phyloP scores from a whole-genome alignment of 1,140 invertebrate genomes.

The Hormaphis cornu region DNA sequence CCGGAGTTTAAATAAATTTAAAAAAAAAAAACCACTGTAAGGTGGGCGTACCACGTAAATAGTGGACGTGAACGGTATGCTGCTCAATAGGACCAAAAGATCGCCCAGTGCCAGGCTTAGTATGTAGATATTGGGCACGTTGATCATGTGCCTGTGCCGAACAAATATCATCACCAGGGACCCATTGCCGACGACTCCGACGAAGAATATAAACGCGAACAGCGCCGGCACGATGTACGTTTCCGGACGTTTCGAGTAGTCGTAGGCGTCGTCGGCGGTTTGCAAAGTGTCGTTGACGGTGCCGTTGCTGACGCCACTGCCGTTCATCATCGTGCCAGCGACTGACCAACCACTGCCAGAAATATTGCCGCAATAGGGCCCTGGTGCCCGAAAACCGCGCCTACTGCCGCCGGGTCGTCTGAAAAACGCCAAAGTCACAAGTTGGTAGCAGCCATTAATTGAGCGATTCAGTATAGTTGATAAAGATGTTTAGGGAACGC shows the following conservation, averaged over 20 bases:
- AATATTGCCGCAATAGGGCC: no score
- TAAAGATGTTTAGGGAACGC: no score
- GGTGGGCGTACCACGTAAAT: conserved; percentile 67
- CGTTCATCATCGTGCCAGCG: no score
- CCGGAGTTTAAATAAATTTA: no score
- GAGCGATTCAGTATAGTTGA: no score
- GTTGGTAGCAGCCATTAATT: no score
- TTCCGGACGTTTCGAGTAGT: conserved; percentile 54
- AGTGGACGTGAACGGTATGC: conserved; percentile 67
- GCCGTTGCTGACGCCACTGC: not conserved
- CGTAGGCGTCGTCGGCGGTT: conserved; percentile 44
- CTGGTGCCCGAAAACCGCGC: no score
- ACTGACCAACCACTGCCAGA: no score
- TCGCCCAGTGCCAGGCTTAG: conserved; percentile 69
- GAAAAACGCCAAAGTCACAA: no score
- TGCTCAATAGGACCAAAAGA: conserved; percentile 63
- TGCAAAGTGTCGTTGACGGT: not conserved
- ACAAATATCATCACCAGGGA: conserved; percentile 74
- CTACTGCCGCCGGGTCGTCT: no score
- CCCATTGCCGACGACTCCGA: conserved; percentile 79
- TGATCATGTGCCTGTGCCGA: conserved; percentile 68
- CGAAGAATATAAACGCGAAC: conserved; percentile 76
- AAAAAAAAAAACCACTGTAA: no score
- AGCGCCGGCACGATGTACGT: conserved; percentile 78
- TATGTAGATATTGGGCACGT: conserved; percentile 85